Base-by-base conservation (phyloP, 2,797 vertebrate species). In the Craterocephalus amniculus region DNA sequence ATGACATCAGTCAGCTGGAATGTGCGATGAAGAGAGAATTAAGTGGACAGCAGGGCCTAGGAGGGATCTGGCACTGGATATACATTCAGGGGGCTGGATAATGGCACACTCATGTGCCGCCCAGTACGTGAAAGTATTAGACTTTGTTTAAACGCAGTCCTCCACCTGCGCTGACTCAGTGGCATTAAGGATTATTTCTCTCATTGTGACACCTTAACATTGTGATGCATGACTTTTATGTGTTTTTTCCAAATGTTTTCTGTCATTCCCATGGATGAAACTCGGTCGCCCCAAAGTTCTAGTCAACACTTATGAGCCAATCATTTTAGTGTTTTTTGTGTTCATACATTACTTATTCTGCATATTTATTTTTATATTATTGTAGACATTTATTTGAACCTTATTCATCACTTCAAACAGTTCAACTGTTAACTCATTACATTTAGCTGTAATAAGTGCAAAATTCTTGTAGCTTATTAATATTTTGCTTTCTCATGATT, bases 1-100 rank as follows among this genome's bases (percentile, higher is more conserved):
- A 83, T 93, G 92, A 94, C 91, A 90, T 93, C 84, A 89, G 82
- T 70, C 70, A 51, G 82, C 81, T 87, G 92, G 93, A 93, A 94
- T 94, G 93, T 91, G 90, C 87, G 88, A 85, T 90, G 88, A 89
- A 88, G 84, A 80, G 83, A 83, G 86, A 86, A 88, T 88, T 78
- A 80, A 84, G 80, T 70, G 77, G 85, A 68, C 86, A 75, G 81
- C 77, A 36, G 35, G 65, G 83, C 72, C 86, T 80, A 56, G 38
- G 13, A 69, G 69, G 81, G 69, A 65, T 81, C 45, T 74, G 75
- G 72, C 75, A 61, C 63, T 34, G 75, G 72, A 69, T 61, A 40
- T 24, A 8, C 14, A 45, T 38, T 61, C 24, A 0, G 12, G 62
- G 38, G 62, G 36, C 38, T 60, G 48, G 64, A 43, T 70, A 43